These are phyloP conservation scores for Dasypogon diadema DNA, from an alignment of 2,888 invertebrate genomes.

Conservation along the genomic window DNA sequence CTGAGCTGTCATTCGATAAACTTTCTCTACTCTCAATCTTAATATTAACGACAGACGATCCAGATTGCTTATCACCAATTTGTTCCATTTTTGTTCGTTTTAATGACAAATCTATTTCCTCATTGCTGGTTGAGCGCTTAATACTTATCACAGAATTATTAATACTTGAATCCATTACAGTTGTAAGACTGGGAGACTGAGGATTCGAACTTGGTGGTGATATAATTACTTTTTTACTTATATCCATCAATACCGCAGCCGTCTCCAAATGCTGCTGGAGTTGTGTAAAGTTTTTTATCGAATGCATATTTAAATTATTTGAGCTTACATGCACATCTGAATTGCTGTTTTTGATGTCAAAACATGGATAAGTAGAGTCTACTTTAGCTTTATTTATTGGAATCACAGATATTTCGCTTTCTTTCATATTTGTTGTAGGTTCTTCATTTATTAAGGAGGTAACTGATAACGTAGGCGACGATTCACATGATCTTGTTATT, in stretches of 20 bases:
- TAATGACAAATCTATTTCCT: conserved; percentile 58
- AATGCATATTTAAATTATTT: conserved; percentile 48
- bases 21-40: conserved; percentile 62
- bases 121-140: conserved; percentile 60
- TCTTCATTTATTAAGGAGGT: conserved; percentile 59
- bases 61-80: conserved; percentile 44
- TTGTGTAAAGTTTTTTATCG: conserved; percentile 61
- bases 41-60: conserved; percentile 40
- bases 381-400: conserved; percentile 54
- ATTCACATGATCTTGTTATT: conserved; percentile 39
- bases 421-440: conserved; percentile 59
- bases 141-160: conserved; percentile 69
- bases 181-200: conserved; percentile 54
- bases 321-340: conserved; percentile 12
- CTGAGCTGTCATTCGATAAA: conserved; percentile 72
- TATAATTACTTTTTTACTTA: conserved; percentile 68
- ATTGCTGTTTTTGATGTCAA: conserved; percentile 20
- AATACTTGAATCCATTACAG: conserved; percentile 65
- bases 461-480: conserved; percentile 62
- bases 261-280: conserved; percentile 68
- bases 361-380: conserved; percentile 4
- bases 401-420: conserved; percentile 60
- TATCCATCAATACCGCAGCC: conserved; percentile 68
- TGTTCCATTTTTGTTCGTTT: conserved; percentile 53
- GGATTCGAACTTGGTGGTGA: conserved; percentile 68